These are phyloP conservation scores for Coelogynopora nodosa DNA, from an alignment of 2,888 invertebrate species.

Conservation along the genomic window DNA sequence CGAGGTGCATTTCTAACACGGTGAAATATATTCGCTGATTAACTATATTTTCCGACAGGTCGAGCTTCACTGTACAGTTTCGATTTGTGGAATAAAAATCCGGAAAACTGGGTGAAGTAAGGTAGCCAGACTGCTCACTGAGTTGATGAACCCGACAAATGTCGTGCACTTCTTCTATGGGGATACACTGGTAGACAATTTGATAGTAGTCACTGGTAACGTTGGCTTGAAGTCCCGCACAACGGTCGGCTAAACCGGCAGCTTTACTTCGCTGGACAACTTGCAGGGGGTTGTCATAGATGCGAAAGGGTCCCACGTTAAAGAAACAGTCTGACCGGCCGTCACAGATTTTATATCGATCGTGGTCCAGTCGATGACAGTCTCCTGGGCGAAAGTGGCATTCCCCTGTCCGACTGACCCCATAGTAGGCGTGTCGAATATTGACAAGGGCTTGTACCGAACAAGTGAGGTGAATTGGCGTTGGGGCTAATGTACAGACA, in stretches of 20 bases:
- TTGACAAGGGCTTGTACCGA: neutral
- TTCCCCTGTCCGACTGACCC: neutral
- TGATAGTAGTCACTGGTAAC: slow-evolving; percentile 38
- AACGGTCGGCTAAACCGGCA: neutral
- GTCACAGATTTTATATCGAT: neutral
- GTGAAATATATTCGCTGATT: slow-evolving; percentile 30
- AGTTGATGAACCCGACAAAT: slow-evolving; percentile 14
- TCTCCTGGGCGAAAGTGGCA: neutral
- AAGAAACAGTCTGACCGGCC: neutral
- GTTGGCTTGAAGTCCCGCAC: neutral
- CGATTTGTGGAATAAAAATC: neutral
- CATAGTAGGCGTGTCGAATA: slow-evolving; percentile 14
- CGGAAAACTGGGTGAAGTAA: slow-evolving; percentile 26
- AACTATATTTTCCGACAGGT: slow-evolving; percentile 29
- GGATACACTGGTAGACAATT: slow-evolving; percentile 39
- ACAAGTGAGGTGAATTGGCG: neutral
- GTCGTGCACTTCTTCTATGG: slow-evolving; percentile 11
- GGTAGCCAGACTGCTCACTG: neutral
- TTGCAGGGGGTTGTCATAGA: neutral
- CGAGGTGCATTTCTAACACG: slow-evolving; percentile 36
- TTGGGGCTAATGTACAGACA: neutral
- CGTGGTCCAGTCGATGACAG: neutral
- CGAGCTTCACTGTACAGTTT: slow-evolving; percentile 18
- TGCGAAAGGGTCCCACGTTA: neutral
- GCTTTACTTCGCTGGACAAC: neutral